Evolutionary conservation across 2,888 invertebrate species (phyloP).

Genomic region (Villa cingulata): DNA sequence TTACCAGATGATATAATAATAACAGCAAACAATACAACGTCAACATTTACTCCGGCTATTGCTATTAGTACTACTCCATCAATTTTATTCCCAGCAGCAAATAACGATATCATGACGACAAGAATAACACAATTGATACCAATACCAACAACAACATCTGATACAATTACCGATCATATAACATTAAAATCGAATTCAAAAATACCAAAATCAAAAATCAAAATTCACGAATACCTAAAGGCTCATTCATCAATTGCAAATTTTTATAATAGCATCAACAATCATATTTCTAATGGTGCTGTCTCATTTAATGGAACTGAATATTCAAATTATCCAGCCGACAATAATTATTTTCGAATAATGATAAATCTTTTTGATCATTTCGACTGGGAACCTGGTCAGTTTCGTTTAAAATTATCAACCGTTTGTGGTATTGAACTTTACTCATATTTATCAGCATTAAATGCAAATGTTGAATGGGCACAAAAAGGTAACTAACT

Average conservation of each 20-base stretch:
- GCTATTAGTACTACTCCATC: background rate
- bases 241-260: slow-evolving; percentile 15
- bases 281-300: slow-evolving; percentile 16
- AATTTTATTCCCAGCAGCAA: too few relatives aligned
- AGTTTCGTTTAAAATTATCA: slow-evolving; percentile 36
- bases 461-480: slow-evolving; percentile 51
- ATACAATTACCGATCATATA: slow-evolving; percentile 15
- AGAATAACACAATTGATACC: background rate
- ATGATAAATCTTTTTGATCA: slow-evolving; percentile 33
- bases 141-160: too few relatives aligned
- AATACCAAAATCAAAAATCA: slow-evolving; percentile 24
- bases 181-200: slow-evolving; percentile 27
- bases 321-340: background rate
- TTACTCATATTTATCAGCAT: slow-evolving; percentile 43
- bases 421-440: slow-evolving; percentile 43
- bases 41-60: too few relatives aligned
- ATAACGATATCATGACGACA: too few relatives aligned
- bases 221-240: slow-evolving; percentile 25
- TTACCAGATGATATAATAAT: background rate
- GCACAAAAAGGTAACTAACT: slow-evolving; percentile 53
- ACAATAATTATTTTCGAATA: slow-evolving; percentile 23
- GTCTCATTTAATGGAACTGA: background rate
- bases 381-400: slow-evolving; percentile 31
- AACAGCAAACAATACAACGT: background rate
- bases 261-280: slow-evolving; percentile 31